A percentile compares a stretch with the other conserved stretches of the same genome.
Evolutionary conservation across 2,797 vertebrate genomes (phyloP).

Genomic region (Cirrhinus mrigala): DNA sequence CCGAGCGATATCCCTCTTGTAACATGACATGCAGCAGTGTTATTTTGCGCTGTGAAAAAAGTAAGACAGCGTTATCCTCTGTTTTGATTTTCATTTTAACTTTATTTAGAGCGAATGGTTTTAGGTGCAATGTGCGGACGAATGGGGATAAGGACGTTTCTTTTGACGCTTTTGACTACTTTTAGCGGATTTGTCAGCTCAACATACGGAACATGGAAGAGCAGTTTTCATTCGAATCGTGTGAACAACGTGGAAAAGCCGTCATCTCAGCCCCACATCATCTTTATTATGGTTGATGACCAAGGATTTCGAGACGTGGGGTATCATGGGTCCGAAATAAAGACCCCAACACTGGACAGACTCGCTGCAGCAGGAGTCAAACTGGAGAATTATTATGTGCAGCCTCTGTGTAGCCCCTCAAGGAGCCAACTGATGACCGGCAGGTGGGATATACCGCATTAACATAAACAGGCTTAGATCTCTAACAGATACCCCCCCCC

Average conservation of each 20-base stretch:
- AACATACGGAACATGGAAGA: constrained; percentile 82
- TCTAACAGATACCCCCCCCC: neutral
- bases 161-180: constrained; percentile 67
- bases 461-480: neutral
- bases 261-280: constrained; percentile 86
- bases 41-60: neutral
- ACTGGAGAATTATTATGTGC: constrained; percentile 98
- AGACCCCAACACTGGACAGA: constrained; percentile 92
- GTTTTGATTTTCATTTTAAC: neutral
- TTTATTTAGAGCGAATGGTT: neutral
- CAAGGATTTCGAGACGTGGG: constrained; percentile 96
- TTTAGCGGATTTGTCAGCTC: constrained; percentile 81
- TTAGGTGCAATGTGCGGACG: constrained; percentile 22
- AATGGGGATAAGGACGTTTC: constrained; percentile 74
- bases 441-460: constrained; percentile 81
- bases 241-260: constrained; percentile 65
- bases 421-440: constrained; percentile 97
- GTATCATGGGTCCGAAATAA: constrained; percentile 96
- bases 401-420: constrained; percentile 96
- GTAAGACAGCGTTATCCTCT: neutral
- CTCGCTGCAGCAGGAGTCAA: constrained; percentile 93
- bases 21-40: constrained; percentile 30
- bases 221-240: constrained; percentile 59
- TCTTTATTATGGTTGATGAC: constrained; percentile 98
- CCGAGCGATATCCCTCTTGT: neutral